Conservation (phyloP, 2,888 invertebrate genomes). For the Crepidodera aurea region DNA sequence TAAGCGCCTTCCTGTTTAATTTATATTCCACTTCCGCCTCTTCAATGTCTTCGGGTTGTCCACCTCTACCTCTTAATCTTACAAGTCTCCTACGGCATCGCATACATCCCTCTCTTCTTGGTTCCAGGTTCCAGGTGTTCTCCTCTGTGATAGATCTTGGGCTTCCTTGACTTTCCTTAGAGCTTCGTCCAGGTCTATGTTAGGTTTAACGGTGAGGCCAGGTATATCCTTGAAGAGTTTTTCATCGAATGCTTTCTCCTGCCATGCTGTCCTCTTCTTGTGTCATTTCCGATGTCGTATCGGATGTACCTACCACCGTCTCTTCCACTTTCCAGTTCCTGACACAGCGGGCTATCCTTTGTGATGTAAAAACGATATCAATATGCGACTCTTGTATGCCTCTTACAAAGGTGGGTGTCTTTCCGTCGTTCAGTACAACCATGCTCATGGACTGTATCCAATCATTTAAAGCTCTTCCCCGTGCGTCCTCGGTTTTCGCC, state of each 20-base stretch:
- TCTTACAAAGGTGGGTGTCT: background rate
- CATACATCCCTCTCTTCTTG: background rate
- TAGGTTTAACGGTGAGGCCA: background rate
- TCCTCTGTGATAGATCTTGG: background rate
- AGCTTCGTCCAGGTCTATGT: background rate
- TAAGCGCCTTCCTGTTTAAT: background rate
- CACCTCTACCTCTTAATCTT: background rate
- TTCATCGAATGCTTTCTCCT: too few species aligned
- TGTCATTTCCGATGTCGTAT: background rate
- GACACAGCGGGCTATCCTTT: background rate
- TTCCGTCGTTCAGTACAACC: background rate
- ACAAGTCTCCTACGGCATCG: background rate
- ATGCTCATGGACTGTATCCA: background rate
- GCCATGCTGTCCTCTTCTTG: too few species aligned
- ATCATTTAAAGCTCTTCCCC: background rate
- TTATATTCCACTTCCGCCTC: background rate
- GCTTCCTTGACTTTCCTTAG: background rate
- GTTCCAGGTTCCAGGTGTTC: too few species aligned
- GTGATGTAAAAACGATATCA: background rate
- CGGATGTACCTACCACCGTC: background rate
- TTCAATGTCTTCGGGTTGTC: background rate
- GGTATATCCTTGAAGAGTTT: background rate
- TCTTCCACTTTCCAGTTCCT: background rate
- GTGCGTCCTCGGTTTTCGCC: background rate
- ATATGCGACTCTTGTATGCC: background rate